phyloP scores from a whole-genome alignment of 2,113 vertebrate genomes.

The Okapia johnstoni region DNA sequence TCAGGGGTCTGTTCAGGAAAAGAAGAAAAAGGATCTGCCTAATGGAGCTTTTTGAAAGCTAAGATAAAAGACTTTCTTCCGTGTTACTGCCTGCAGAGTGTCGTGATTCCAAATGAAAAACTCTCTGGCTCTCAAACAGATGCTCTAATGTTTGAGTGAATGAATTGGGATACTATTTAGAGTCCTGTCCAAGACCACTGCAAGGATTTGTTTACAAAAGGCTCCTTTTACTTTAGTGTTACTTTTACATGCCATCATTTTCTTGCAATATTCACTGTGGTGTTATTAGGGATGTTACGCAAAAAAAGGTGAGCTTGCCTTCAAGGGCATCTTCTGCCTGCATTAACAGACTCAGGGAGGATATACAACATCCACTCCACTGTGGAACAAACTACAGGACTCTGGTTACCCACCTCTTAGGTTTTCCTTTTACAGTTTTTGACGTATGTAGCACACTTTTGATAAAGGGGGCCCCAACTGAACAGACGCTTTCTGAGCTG shows the following conservation, averaged over 20 bases:
- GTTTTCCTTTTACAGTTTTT: not conserved
- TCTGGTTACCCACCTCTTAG: not conserved
- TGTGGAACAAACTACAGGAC: not conserved
- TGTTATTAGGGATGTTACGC: not conserved
- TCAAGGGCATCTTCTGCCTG: not conserved
- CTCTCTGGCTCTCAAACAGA: conserved; percentile 42
- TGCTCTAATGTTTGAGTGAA: conserved; percentile 48
- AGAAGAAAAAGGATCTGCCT: conserved; percentile 36
- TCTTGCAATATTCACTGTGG: not conserved
- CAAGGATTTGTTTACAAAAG: conserved; percentile 2
- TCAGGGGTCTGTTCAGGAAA: conserved; percentile 31
- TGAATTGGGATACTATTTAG: conserved; percentile 22
- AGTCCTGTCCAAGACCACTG: not conserved
- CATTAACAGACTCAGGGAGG: not conserved
- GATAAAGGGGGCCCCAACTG: not conserved
- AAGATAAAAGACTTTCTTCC: conserved; percentile 41
- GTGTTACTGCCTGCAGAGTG: conserved; percentile 6
- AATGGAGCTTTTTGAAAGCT: conserved; percentile 52
- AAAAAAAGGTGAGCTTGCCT: not conserved
- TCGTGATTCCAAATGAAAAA: conserved; percentile 47
- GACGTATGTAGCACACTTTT: not conserved
- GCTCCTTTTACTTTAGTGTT: not conserved
- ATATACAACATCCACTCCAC: fast-evolving
- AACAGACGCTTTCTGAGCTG: not conserved
- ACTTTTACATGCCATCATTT: not conserved